A percentile compares a stretch with the other conserved stretches of the same genome.
phyloP scores from a whole-genome alignment of 2,888 invertebrate genomes.

The Zygothrica quintamaculata region DNA sequence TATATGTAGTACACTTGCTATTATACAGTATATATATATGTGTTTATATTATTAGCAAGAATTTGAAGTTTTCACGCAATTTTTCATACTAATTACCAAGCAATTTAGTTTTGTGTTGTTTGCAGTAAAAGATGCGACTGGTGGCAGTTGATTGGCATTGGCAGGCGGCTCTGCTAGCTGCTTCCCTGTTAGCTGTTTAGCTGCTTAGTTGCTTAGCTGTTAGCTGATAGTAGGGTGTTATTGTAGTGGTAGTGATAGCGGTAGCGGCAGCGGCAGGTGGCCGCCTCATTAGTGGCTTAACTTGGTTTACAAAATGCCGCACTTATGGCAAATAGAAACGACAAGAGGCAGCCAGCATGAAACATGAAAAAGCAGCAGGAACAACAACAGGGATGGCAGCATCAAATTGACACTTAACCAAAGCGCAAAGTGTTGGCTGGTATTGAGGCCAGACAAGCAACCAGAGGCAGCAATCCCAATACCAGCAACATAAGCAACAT shows the following conservation, averaged over 20 bases:
- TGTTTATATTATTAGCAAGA: constrained; percentile 34
- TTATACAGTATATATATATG: constrained; percentile 5
- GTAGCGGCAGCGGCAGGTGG: constrained; percentile 79
- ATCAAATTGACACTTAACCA: constrained; percentile 78
- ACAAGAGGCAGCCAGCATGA: constrained; percentile 51
- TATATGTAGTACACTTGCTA: not conserved
- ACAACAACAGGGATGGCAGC: constrained; percentile 46
- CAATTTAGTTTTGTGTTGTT: constrained; percentile 77
- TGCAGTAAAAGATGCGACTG: constrained; percentile 51
- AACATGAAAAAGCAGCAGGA: constrained; percentile 64
- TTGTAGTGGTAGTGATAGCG: too few relatives aligned
- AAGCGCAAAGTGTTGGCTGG: constrained; percentile 47
- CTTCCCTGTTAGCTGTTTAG: too few relatives aligned
- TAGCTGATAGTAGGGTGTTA: too few relatives aligned
- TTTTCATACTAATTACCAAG: constrained; percentile 78
- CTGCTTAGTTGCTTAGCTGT: too few relatives aligned
- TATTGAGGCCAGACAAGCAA: constrained; percentile 3
- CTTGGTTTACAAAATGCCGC: constrained; percentile 76
- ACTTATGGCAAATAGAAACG: constrained; percentile 68
- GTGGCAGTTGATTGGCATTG: constrained; percentile 75
- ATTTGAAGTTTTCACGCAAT: constrained; percentile 69
- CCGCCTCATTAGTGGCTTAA: constrained; percentile 78
- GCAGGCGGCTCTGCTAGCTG: constrained; percentile 25
- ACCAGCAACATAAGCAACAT: constrained; percentile 4
- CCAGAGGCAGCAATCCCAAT: constrained; percentile 2